Evolutionary conservation across 2,888 invertebrate genomes (phyloP).

Genomic region (Drosophila mayaguana): DNA sequence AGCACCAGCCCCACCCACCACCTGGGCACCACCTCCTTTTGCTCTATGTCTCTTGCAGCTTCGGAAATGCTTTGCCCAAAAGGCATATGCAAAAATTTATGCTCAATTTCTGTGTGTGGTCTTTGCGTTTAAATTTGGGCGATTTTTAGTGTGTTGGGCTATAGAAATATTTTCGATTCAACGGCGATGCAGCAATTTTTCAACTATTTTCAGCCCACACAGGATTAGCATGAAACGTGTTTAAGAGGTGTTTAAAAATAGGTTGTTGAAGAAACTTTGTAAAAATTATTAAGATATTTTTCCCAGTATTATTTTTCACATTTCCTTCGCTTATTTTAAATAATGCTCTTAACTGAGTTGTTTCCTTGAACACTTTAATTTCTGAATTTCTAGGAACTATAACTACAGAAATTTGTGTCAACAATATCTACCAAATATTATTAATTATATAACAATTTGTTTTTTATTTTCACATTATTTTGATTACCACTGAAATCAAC

Average conservation of each 20-base stretch:
- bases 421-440: no score
- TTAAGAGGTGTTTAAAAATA: not conserved
- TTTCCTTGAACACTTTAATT: no score
- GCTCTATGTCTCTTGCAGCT: not conserved
- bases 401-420: no score
- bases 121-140: not conserved
- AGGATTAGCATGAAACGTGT: not conserved
- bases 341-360: no score
- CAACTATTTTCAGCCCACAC: not conserved
- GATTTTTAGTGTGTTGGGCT: not conserved
- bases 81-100: constrained; percentile 30
- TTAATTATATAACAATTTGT: no score
- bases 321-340: no score
- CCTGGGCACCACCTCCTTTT: not conserved
- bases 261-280: not conserved
- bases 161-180: not conserved
- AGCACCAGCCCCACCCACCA: no score
- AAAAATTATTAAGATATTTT: not conserved
- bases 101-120: constrained; percentile 21
- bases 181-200: not conserved
- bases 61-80: constrained; percentile 11
- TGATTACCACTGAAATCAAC: not conserved
- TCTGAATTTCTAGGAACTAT: no score
- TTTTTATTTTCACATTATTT: no score
- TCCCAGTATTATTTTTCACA: not conserved